Conservation (phyloP, 2,113 vertebrate genomes). For the Glareola pratincola region DNA sequence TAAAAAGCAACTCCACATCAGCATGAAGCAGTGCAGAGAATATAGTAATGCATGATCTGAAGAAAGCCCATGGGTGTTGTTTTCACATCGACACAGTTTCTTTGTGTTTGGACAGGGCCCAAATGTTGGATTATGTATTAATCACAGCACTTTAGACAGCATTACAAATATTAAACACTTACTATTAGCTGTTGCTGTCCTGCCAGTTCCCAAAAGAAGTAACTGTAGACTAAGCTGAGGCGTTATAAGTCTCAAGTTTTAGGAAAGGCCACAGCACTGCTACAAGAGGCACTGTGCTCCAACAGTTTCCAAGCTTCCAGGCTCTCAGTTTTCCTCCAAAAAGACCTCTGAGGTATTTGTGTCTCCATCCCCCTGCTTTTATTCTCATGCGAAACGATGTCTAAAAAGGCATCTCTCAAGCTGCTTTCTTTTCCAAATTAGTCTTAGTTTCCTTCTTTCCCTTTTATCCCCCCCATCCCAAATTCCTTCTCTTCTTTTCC, state of each 20-base stretch:
- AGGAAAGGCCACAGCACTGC: not conserved
- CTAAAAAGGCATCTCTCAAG: not conserved
- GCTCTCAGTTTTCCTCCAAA: not conserved
- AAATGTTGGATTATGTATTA: not conserved
- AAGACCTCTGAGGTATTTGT: not conserved
- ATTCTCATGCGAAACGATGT: not conserved
- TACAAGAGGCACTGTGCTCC: not conserved
- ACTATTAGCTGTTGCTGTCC: not conserved
- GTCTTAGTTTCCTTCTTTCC: not conserved
- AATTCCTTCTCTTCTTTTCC: not conserved
- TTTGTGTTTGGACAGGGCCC: not conserved
- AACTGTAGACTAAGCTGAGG: not conserved
- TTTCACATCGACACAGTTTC: not conserved
- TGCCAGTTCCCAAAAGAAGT: not conserved
- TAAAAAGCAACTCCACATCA: not conserved
- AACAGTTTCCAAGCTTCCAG: not conserved
- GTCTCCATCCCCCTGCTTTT: not conserved
- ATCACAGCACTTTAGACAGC: not conserved
- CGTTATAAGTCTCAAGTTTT: not conserved
- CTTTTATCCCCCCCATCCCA: not conserved
- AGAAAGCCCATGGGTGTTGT: not conserved
- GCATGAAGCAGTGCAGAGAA: not conserved
- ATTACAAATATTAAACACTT: not conserved
- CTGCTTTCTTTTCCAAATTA: not conserved
- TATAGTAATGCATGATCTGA: not conserved